Evolutionary conservation across 2,888 invertebrate species (phyloP), one percentile per base, ranked within the genome.

Genomic region (Cheilosia vernalis): DNA sequence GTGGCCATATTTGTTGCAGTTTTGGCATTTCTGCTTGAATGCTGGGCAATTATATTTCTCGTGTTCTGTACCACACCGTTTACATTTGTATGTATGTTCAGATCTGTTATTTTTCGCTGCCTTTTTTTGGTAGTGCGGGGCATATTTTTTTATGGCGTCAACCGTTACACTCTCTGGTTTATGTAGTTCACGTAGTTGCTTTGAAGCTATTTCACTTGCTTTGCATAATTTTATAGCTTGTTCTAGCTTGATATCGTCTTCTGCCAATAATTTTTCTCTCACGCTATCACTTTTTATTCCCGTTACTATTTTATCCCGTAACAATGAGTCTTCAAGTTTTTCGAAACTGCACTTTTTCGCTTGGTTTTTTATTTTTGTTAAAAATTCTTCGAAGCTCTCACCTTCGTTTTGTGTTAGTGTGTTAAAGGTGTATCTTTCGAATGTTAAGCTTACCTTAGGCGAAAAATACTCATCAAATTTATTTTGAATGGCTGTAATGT

Each of bases 351-450:
- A 56, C 4, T 19, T 51, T 40, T 51, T 37, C n/a, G 37, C 21
- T 21, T 21, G 21, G 21, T 21, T 21, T 21, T 21, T 21, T 1
- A 21, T 21, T 21, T 21, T 21, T 21, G 21, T 21, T 1, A 21
- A 21, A n/a, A n/a, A n/a, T n/a, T n/a, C n/a, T n/a, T n/a, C n/a
- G n/a, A n/a, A n/a, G n/a, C n/a, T n/a, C n/a, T n/a, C n/a, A n/a
- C n/a, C n/a, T n/a, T n/a, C n/a, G n/a, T n/a, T n/a, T n/a, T 58
- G 66, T 13, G 21, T 17, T 1, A 76, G 24, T 0, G 7, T 76
- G 13, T 66, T 64, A 27, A 74, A 76, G 6, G 58, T 66, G n/a
- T 56, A 76, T 21, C 58, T 58, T 67, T 67, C 60, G 15, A 67
- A 77, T n/a, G 53, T 77, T 5, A 53, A 6, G 61, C 53, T 69